A percentile compares a stretch with the other conserved stretches of the same genome.
phyloP scores from a whole-genome alignment of 2,113 vertebrate species.

The Eretmochelys imbricata region DNA sequence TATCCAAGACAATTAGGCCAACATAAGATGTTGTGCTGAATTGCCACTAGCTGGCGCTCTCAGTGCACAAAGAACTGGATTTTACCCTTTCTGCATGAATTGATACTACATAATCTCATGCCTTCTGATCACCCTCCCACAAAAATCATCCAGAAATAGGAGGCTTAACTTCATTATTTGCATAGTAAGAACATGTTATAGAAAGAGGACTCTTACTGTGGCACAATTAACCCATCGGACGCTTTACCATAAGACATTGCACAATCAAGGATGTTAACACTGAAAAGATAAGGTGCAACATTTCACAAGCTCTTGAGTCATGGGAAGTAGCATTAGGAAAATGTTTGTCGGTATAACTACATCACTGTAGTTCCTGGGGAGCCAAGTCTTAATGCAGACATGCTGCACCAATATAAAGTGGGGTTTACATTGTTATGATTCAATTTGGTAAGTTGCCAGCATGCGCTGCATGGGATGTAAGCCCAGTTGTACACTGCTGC shows the following conservation, averaged over 20 bases:
- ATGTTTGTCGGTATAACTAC: neutral
- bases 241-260: neutral
- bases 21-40: rapidly evolving
- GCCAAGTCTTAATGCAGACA: neutral
- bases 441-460: rapidly evolving
- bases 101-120: neutral
- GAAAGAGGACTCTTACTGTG: neutral
- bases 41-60: neutral
- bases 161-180: neutral
- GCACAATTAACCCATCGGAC: neutral
- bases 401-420: neutral
- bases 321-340: neutral
- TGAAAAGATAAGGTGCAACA: neutral
- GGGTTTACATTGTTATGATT: neutral
- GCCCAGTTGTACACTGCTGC: neutral
- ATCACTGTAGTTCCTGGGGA: neutral
- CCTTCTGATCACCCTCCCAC: neutral
- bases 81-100: neutral
- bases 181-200: neutral
- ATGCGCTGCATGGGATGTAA: rapidly evolving
- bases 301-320: neutral
- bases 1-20: neutral
- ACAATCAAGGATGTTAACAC: neutral
- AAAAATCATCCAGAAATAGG: rapidly evolving
- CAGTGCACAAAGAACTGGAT: neutral